Evolutionary conservation across 1,140 invertebrate species (phyloP).

Genomic region (Drosophila cardini): DNA sequence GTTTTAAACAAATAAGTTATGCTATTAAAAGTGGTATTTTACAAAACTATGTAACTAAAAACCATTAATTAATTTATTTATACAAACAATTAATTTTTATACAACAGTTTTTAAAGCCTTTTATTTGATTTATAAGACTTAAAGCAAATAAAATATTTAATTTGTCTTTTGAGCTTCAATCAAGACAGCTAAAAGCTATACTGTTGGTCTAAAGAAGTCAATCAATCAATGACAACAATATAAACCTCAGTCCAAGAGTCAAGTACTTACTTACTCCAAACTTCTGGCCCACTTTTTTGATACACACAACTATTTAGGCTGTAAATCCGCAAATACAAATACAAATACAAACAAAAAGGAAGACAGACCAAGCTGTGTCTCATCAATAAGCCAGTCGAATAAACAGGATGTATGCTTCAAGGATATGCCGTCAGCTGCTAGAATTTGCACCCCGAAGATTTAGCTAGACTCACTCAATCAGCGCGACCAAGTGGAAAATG

Average conservation of each 20-base stretch:
- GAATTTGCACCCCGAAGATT: slow-evolving; percentile 46
- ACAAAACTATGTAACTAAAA: too few relatives aligned
- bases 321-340: slow-evolving; percentile 66
- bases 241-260: slow-evolving; percentile 51
- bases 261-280: slow-evolving; percentile 48
- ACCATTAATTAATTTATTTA: too few relatives aligned
- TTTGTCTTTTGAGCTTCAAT: not conserved
- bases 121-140: too few relatives aligned
- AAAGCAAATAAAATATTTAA: not conserved
- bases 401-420: slow-evolving; percentile 75
- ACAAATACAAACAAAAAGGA: slow-evolving; percentile 36
- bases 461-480: slow-evolving; percentile 64
- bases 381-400: slow-evolving; percentile 79
- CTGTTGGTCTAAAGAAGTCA: slow-evolving; percentile 37
- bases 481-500: slow-evolving; percentile 79
- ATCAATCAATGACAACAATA: slow-evolving; percentile 68
- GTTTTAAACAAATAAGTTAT: too few relatives aligned
- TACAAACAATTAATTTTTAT: too few relatives aligned
- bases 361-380: slow-evolving; percentile 39
- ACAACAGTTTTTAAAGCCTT: too few relatives aligned
- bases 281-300: slow-evolving; percentile 55
- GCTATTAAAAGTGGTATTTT: too few relatives aligned
- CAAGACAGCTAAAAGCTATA: not conserved
- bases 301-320: slow-evolving; percentile 67
- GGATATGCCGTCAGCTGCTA: slow-evolving; percentile 51